Evolutionary conservation across 2,797 vertebrate genomes (phyloP).

Genomic region (Ctenochaetus hawaiiensis): DNA sequence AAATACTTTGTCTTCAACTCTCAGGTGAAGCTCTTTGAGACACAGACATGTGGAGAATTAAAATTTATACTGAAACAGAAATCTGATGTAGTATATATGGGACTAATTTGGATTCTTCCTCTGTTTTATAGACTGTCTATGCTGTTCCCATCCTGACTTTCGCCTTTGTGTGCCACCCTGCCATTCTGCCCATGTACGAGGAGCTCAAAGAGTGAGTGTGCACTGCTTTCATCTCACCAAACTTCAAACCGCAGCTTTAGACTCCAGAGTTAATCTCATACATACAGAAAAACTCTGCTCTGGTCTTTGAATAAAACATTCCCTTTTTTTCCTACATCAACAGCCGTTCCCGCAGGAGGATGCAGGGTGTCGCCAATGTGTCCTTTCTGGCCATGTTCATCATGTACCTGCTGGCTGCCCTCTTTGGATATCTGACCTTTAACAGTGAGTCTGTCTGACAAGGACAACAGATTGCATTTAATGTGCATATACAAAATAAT

Average conservation of each 20-base stretch:
- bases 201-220: conserved; percentile 93
- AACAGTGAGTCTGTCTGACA: conserved; percentile 85
- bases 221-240: neutral
- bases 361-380: conserved; percentile 96
- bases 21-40: conserved; percentile 83
- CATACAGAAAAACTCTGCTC: neutral
- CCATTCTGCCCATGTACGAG: conserved; percentile 97
- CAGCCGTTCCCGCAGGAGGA: conserved; percentile 93
- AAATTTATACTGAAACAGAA: neutral
- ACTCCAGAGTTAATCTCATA: neutral
- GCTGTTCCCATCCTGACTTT: conserved; percentile 97
- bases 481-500: neutral
- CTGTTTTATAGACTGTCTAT: conserved; percentile 90
- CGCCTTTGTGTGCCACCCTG: conserved; percentile 98
- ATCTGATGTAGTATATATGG: rapidly evolving
- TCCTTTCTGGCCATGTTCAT: conserved; percentile 98
- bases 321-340: neutral
- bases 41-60: neutral
- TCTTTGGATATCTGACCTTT: conserved; percentile 98
- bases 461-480: neutral
- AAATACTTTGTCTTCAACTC: conserved; percentile 95
- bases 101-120: neutral
- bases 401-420: conserved; percentile 97
- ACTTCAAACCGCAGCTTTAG: neutral
- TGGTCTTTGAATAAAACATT: conserved; percentile 2